A percentile compares a stretch with the other conserved stretches of the same genome.
These are phyloP conservation scores for Butorides virescens DNA, from an alignment of 2,113 vertebrate genomes.

Conservation along the genomic window DNA sequence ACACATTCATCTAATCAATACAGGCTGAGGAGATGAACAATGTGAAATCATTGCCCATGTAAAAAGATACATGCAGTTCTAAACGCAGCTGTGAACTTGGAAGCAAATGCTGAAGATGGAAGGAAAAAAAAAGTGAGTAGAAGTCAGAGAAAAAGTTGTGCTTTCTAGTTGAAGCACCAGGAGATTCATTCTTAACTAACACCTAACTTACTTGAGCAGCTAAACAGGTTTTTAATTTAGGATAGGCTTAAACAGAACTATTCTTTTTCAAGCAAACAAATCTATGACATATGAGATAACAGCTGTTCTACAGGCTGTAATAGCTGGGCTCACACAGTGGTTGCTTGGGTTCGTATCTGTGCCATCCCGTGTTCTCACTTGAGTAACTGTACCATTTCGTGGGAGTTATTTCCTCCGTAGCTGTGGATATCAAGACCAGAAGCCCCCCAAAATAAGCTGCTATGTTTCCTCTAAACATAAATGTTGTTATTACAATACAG, in stretches of 20 bases:
- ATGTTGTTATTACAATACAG: neutral
- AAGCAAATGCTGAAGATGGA: neutral
- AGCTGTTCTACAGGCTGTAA: neutral
- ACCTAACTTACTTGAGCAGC: neutral
- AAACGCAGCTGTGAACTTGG: conserved; percentile 3
- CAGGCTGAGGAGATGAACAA: conserved; percentile 27
- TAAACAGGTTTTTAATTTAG: neutral
- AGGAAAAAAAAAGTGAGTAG: neutral
- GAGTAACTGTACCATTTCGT: neutral
- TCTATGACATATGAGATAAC: neutral
- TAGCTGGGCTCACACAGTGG: neutral
- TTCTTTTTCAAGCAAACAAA: neutral
- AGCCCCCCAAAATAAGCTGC: neutral
- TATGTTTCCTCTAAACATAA: neutral
- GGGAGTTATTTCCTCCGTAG: neutral
- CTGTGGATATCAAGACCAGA: neutral
- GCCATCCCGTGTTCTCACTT: neutral
- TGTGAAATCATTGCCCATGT: neutral
- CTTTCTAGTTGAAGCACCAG: neutral
- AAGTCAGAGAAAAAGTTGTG: neutral
- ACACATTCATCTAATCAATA: conserved; percentile 18
- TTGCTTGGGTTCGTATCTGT: neutral
- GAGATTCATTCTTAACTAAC: neutral
- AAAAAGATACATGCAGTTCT: neutral
- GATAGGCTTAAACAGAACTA: neutral